Percentiles rank a stretch among this genome's conserved stretches.
These are phyloP conservation scores for Malurus elegans DNA, from an alignment of 2,113 vertebrate species.

Conservation along the genomic window DNA sequence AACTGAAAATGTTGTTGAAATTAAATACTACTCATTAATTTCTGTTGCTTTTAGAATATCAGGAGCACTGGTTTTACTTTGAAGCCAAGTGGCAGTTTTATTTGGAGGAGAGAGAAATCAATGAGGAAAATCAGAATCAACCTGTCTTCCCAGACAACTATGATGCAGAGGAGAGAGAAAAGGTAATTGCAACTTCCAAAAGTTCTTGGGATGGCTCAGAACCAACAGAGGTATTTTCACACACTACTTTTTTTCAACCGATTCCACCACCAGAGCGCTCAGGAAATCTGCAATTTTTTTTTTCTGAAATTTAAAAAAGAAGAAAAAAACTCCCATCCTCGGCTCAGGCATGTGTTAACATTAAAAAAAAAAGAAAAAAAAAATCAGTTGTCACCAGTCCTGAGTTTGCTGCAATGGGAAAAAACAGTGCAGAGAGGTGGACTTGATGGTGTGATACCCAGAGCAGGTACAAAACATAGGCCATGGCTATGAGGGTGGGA, in stretches of 20 bases:
- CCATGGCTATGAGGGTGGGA: not conserved
- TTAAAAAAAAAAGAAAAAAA: not conserved
- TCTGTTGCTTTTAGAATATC: conserved; percentile 82
- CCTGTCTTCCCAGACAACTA: conserved; percentile 82
- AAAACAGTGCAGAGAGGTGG: not conserved
- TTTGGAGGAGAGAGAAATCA: conserved; percentile 89
- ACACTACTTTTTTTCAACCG: not conserved
- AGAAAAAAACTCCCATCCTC: not conserved
- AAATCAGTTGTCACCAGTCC: not conserved
- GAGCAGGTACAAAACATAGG: not conserved
- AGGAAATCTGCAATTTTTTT: not conserved
- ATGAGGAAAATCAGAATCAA: conserved; percentile 80
- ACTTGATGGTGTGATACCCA: not conserved
- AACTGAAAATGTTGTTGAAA: not conserved
- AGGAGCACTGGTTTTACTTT: conserved; percentile 98
- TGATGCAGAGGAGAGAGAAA: conserved; percentile 87
- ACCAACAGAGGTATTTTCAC: not conserved
- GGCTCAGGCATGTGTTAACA: not conserved
- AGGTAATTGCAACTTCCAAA: conserved; percentile 71
- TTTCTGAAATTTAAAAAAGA: not conserved
- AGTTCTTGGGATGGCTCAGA: not conserved
- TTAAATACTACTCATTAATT: not conserved
- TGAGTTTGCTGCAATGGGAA: not conserved
- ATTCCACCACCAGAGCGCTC: not conserved
- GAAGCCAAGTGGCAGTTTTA: conserved; percentile 99